These are phyloP conservation scores for Anguilla pacifica DNA, from an alignment of 2,797 vertebrate genomes.

Conservation along the genomic window DNA sequence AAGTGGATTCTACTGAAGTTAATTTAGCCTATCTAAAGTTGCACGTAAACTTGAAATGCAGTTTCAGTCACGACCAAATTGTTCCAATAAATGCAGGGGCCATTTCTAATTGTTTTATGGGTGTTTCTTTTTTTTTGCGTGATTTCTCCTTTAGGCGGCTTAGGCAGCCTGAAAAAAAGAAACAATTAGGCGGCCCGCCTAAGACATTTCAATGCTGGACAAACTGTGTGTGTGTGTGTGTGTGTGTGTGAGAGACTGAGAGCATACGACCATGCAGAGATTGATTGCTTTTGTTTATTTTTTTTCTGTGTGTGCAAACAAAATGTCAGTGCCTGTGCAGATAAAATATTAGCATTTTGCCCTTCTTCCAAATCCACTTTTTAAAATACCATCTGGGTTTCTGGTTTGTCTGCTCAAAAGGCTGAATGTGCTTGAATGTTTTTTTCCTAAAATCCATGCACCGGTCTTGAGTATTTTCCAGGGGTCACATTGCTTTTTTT, in stretches of 20 bases:
- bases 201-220: no score
- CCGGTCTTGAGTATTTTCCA: neutral
- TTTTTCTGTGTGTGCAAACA: neutral
- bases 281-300: neutral
- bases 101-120: no score
- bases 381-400: neutral
- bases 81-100: no score
- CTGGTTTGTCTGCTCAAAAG: neutral
- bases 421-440: neutral
- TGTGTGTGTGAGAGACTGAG: neutral
- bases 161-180: no score
- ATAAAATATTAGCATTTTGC: neutral
- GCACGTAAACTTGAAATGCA: no score
- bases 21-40: no score
- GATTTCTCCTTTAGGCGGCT: no score
- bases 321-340: neutral
- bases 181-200: no score
- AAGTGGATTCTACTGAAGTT: no score
- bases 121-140: no score
- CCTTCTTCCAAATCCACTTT: neutral
- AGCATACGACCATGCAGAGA: neutral
- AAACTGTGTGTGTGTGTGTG: no score
- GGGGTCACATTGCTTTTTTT: conserved; percentile 6
- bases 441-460: neutral
- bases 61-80: no score